Evolutionary conservation across 2,113 vertebrate genomes (phyloP), one percentile per base, ranked within the genome.

Genomic region (Oncorhynchus kisutch): DNA sequence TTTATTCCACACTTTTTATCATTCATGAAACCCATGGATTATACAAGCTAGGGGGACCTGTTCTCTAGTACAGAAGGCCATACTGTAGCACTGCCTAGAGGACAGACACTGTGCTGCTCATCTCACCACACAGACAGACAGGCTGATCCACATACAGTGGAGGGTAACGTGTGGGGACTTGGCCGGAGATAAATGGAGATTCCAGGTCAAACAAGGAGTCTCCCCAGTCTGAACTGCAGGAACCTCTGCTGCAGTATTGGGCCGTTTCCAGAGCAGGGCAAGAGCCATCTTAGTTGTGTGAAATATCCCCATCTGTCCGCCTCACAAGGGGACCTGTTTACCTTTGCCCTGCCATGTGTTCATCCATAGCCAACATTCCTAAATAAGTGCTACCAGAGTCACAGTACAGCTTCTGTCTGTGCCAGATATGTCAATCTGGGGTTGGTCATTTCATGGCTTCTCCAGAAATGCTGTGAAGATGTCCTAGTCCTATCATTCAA

Each of bases 331-430:
- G 81, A 75, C 57, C 57, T 39, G 20, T 65, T 73, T 84, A 88
- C 88, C 90, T 90, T 86, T 89, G 67, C 68, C 82, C 29, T 25
- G 6, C 84, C 85, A 84, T 85, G 82, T 88, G 78, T 82, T 86
- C 81, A 78, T 77, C 60, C 8, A 29, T 90, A 90, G 86, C 89
- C 90, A 81, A 86, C 89, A 88, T 91, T 87, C 83, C 83, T 48
- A 81, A 78, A 85, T 74, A 48, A 22, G 78, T 78, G 72, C 81
- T 81, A 82, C 60, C 70, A 34, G 70, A 77, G 71, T 62, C 84
- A 77, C 71, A 72, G 77, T 78, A 64, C 79, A 78, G 79, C 81
- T 77, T 78, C 82, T 87, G 84, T 82, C 68, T 77, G 87, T 73
- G 74, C 86, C 78, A 85, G 83, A 90, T 82, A 85, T 48, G 67